Evolutionary conservation across 2,797 vertebrate genomes (phyloP).

Genomic region (Acomys russatus): DNA sequence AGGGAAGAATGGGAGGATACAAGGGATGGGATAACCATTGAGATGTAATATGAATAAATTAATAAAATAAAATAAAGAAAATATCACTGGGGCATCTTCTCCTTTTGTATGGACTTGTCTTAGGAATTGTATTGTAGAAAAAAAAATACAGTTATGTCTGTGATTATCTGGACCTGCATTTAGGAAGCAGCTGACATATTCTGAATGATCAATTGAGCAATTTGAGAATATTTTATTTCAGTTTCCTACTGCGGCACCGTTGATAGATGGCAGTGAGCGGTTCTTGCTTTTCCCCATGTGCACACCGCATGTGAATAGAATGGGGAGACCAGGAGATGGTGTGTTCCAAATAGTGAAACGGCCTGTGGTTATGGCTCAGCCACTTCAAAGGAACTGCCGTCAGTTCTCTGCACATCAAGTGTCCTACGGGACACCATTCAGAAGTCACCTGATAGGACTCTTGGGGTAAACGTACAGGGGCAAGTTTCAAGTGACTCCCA

Average conservation of each 20-base stretch:
- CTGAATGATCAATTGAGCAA: neutral
- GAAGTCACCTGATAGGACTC: neutral
- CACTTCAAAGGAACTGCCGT: constrained; percentile 10
- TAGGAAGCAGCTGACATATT: neutral
- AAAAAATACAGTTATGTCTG: neutral
- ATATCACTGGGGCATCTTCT: constrained; percentile 13
- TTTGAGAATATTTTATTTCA: neutral
- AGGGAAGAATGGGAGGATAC: no score
- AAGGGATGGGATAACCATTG: no score
- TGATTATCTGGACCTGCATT: neutral
- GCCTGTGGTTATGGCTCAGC: neutral
- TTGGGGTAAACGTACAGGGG: neutral
- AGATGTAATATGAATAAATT: no score
- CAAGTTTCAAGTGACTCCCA: constrained; percentile 8
- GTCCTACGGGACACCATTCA: neutral
- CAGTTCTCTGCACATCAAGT: neutral
- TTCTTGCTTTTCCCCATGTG: neutral
- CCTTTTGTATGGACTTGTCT: neutral
- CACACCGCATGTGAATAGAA: neutral
- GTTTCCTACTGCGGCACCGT: neutral
- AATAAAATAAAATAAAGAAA: neutral
- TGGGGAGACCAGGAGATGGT: neutral
- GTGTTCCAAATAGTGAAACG: neutral
- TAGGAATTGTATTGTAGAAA: constrained; percentile 2
- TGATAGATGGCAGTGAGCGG: neutral